A percentile compares a stretch with the other conserved stretches of the same genome.
Conservation (phyloP, 2,888 invertebrate species). For the Drosophila seclusa region DNA sequence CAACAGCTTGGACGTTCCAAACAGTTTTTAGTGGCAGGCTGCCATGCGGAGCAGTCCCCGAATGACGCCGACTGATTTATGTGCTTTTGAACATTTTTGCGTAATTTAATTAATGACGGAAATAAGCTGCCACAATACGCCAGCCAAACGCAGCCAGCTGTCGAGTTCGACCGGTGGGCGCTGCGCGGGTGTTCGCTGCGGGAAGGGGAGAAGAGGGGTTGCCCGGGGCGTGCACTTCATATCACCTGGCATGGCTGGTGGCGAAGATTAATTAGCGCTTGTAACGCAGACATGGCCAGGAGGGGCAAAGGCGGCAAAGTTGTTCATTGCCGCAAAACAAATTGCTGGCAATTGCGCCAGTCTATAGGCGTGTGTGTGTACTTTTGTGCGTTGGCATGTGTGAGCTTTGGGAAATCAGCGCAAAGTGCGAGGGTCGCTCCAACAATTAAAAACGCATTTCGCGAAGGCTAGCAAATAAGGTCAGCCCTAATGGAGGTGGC, state of each 20-base stretch:
- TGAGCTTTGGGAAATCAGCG: conserved; percentile 69
- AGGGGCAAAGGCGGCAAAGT: conserved; percentile 12
- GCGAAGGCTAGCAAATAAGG: conserved; percentile 38
- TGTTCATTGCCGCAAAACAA: conserved; percentile 69
- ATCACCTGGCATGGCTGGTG: conserved; percentile 58
- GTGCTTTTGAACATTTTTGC: conserved; percentile 80
- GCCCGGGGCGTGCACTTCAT: conserved; percentile 60
- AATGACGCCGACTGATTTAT: conserved; percentile 78
- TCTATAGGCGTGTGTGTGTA: conserved; percentile 11
- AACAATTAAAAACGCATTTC: conserved; percentile 64
- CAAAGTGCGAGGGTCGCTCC: conserved; percentile 60
- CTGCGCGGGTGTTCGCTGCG: not conserved
- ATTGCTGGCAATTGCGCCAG: conserved; percentile 69
- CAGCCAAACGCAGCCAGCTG: conserved; percentile 43
- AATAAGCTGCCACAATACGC: conserved; percentile 68
- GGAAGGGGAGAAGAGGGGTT: not conserved
- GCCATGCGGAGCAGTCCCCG: conserved; percentile 39
- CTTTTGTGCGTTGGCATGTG: conserved; percentile 12
- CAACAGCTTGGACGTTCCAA: conserved; percentile 40
- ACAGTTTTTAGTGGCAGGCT: conserved; percentile 42
- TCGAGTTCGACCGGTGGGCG: conserved; percentile 9
- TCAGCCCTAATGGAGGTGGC: conserved; percentile 33
- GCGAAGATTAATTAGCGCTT: conserved; percentile 76
- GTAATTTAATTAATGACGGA: conserved; percentile 81
- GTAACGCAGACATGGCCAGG: conserved; percentile 63